Percentiles rank a stretch among this genome's conserved stretches.
These are phyloP conservation scores for Napeogenes inachia DNA, from an alignment of 2,888 invertebrate genomes.

Conservation along the genomic window DNA sequence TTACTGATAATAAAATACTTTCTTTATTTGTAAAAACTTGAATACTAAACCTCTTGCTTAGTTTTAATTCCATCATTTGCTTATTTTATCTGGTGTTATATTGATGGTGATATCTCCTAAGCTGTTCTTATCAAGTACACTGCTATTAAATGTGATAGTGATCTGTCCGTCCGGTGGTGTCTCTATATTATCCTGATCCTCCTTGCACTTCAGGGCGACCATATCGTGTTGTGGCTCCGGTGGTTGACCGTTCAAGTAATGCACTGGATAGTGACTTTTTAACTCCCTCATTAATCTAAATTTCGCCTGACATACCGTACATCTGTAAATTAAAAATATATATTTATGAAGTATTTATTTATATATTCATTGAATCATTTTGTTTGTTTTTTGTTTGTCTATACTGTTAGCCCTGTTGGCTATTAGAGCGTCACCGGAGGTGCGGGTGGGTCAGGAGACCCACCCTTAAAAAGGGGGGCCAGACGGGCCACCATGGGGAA, in stretches of 20 bases:
- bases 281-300: constrained; percentile 64
- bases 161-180: constrained; percentile 39
- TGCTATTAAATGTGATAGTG: constrained; percentile 53
- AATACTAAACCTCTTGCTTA: too few species aligned
- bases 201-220: constrained; percentile 1
- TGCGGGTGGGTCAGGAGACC: too few species aligned
- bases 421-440: too few species aligned
- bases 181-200: constrained; percentile 6
- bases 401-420: too few species aligned
- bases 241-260: constrained; percentile 48
- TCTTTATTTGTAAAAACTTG: too few species aligned
- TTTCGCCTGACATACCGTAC: constrained; percentile 58
- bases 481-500: too few species aligned
- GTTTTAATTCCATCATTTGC: neutral
- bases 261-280: constrained; percentile 65
- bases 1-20: too few species aligned
- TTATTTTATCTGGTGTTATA: constrained; percentile 45
- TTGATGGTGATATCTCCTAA: constrained; percentile 60
- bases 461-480: too few species aligned
- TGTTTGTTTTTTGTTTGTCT: too few species aligned
- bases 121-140: constrained; percentile 42
- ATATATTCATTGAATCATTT: too few species aligned
- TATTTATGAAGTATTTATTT: too few species aligned
- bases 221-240: too few species aligned
- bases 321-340: constrained; percentile 43